phyloP scores from a whole-genome alignment of 2,888 invertebrate genomes.

The Prosopocoilus inquinatus region DNA sequence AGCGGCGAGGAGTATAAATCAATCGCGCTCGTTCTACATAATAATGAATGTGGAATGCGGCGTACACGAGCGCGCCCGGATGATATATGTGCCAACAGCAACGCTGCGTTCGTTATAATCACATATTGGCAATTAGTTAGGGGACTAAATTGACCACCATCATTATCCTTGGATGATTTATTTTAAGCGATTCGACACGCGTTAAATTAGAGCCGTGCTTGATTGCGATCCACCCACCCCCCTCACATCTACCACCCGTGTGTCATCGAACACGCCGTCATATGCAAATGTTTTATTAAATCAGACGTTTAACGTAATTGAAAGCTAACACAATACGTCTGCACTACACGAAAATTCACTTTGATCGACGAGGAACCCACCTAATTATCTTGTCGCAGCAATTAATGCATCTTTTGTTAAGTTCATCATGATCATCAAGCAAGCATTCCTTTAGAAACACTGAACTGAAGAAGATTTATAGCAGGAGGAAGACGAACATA shows the following conservation, averaged over 20 bases:
- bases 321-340: constrained; percentile 15
- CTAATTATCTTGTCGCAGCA: no score
- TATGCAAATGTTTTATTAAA: constrained; percentile 27
- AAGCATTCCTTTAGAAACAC: no score
- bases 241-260: constrained; percentile 7
- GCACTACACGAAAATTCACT: constrained; percentile 19
- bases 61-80: constrained; percentile 25
- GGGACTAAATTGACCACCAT: constrained; percentile 52
- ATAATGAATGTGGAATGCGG: constrained; percentile 39
- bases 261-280: constrained; percentile 22
- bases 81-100: constrained; percentile 45
- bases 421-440: no score
- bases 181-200: constrained; percentile 50
- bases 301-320: constrained; percentile 23
- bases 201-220: constrained; percentile 44
- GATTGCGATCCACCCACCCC: constrained; percentile 24
- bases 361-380: constrained; percentile 7
- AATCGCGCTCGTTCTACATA: constrained; percentile 35
- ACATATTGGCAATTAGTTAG: constrained; percentile 53
- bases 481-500: no score
- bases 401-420: no score
- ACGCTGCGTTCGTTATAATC: constrained; percentile 50
- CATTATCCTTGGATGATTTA: constrained; percentile 52
- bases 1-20: constrained; percentile 40
- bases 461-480: no score